Evolutionary conservation across 2,888 invertebrate species (phyloP), one percentile per base, ranked within the genome.

Genomic region (Pyralis farinalis): DNA sequence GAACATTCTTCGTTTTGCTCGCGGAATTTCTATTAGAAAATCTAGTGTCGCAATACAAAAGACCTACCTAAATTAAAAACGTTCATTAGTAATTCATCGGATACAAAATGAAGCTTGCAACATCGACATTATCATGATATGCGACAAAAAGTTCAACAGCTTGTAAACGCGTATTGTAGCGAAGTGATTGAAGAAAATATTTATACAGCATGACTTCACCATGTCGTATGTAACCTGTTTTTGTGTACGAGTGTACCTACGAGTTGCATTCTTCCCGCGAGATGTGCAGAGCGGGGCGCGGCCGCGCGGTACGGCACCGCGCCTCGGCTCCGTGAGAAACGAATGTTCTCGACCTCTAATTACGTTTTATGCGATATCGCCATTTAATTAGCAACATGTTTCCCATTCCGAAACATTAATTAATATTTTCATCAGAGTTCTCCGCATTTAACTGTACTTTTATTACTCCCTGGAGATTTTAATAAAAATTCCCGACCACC

Each of bases 381-480:
- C 87, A 82, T 87, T 87, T 87, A 85, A 87, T 87, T 87, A 87
- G 87, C 85, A 83, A 86, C 83, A 82, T 84, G 85, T 85, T 86
- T 82, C 76, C 79, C 83, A 86, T 87, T 85, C 79, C 81, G 75
- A 79, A 82, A 85, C 85, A 84, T 85, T 86, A 86, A 87, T 87
- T 87, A 86, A 87, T 87, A 86, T 86, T 86, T 87, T 85, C 85
- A 86, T 84, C 84, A 80, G 84, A 80, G 77, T 81, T 83, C 81
- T 70, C 79, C 77, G 78, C 84, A 80, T 86, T 84, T 83, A 83
- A 85, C 80, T 84, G 86, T 85, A 79, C 80, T 82, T 87, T 87
- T 87, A 85, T 85, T 84, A 75, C 78, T 78, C 79, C 76, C 75
- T 80, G 72, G 81, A 82, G 84, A 86, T 86, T 85, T 87, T 82